These are phyloP conservation scores for Andrena chrysosceles DNA, from an alignment of 2,888 invertebrate genomes.

Conservation along the genomic window DNA sequence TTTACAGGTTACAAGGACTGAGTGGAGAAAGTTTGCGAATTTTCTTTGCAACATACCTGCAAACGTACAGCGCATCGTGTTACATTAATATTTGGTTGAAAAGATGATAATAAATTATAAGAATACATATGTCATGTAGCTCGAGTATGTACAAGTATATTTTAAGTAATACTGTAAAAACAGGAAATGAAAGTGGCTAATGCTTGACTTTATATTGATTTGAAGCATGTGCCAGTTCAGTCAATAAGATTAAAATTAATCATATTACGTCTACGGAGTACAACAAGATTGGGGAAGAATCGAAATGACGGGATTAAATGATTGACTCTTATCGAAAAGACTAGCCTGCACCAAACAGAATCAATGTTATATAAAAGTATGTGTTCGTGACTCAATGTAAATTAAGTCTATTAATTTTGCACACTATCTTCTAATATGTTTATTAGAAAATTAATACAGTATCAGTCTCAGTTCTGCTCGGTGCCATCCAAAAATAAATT, in stretches of 20 bases:
- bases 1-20: conserved; percentile 22
- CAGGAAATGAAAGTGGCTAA: conserved; percentile 55
- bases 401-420: conserved; percentile 23
- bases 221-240: conserved; percentile 42
- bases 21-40: conserved; percentile 46
- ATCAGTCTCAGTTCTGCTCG: conserved; percentile 66
- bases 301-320: conserved; percentile 35
- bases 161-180: conserved; percentile 65
- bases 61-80: conserved; percentile 34
- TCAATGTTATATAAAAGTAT: conserved; percentile 31
- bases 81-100: conserved; percentile 63
- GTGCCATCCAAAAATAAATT: conserved; percentile 60
- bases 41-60: conserved; percentile 41
- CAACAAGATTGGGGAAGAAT: conserved; percentile 21
- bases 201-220: conserved; percentile 37
- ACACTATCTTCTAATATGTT: conserved; percentile 37
- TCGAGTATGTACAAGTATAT: conserved; percentile 60
- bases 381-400: conserved; percentile 27
- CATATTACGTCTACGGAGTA: conserved; percentile 30
- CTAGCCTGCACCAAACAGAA: conserved; percentile 63
- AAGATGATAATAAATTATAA: conserved; percentile 57
- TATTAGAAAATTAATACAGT: conserved; percentile 50
- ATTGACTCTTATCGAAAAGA: conserved; percentile 39
- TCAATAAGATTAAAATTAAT: conserved; percentile 32
- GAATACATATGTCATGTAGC: conserved; percentile 48